Percentiles rank a stretch among this genome's conserved stretches.
Conservation (phyloP, 2,797 vertebrate species). For the Aldrovandia affinis region DNA sequence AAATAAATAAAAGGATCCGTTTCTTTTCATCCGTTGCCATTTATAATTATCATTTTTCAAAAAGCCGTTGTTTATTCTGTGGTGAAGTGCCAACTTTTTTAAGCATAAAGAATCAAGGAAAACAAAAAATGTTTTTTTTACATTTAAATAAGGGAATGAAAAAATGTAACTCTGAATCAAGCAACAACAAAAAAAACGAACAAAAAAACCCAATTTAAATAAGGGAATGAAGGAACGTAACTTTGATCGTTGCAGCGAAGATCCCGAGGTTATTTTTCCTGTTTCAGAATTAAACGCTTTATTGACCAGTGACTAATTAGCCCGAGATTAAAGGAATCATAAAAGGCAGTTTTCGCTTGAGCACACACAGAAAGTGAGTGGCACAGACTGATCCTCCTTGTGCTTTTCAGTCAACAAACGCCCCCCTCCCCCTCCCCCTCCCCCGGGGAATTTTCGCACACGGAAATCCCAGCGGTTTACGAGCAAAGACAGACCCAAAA, state of each 20-base stretch:
- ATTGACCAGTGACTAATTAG: slow-evolving; percentile 49
- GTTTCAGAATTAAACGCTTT: slow-evolving; percentile 40
- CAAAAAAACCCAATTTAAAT: slow-evolving; percentile 7
- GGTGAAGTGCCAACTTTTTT: slow-evolving; percentile 16
- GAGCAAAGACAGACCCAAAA: slow-evolving; percentile 60
- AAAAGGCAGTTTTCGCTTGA: slow-evolving; percentile 36
- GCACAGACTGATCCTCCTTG: slow-evolving; percentile 41
- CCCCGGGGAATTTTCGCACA: slow-evolving; percentile 57
- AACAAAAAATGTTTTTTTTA: neutral
- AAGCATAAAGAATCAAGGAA: slow-evolving; percentile 8
- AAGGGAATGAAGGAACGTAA: neutral
- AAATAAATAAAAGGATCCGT: slow-evolving; percentile 17
- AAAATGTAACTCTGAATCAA: slow-evolving; percentile 12
- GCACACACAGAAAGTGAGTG: slow-evolving; percentile 40
- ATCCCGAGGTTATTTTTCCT: slow-evolving; percentile 23
- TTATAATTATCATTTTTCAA: slow-evolving; percentile 13
- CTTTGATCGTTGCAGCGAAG: slow-evolving; percentile 13
- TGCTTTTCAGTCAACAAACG: slow-evolving; percentile 44
- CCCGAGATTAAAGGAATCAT: slow-evolving; percentile 43
- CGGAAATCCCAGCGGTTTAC: slow-evolving; percentile 47
- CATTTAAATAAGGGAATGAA: neutral
- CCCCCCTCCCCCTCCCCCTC: too few relatives aligned
- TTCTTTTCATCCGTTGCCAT: slow-evolving; percentile 26
- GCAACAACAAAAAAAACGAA: slow-evolving; percentile 40
- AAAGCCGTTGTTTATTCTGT: neutral